These are phyloP conservation scores for Lepisosteus oculatus DNA, from an alignment of 2,113 vertebrate species.

Conservation along the genomic window DNA sequence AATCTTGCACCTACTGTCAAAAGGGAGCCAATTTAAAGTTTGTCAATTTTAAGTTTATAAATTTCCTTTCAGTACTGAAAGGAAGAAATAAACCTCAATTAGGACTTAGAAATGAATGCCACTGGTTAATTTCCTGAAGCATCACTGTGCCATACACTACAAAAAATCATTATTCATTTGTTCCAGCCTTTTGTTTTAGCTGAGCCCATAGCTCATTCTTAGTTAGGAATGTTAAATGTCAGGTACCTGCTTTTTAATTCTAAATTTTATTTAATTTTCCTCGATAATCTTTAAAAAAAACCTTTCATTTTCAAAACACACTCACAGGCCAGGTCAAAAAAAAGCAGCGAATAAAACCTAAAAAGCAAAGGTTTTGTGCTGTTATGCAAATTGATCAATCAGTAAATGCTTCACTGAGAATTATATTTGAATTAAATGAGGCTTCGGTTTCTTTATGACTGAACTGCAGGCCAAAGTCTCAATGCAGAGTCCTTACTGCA, in stretches of 20 bases:
- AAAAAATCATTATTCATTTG: constrained; percentile 19
- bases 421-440: constrained; percentile 97
- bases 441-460: constrained; percentile 74
- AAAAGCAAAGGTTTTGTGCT: constrained; percentile 75
- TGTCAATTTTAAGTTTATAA: too few relatives aligned
- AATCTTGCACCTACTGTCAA: too few relatives aligned
- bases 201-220: constrained; percentile 31
- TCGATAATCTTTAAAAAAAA: constrained; percentile 62
- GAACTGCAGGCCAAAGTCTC: constrained; percentile 77
- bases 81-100: neutral
- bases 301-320: constrained; percentile 52
- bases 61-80: too few relatives aligned
- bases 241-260: constrained; percentile 26
- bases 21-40: too few relatives aligned
- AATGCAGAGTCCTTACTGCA: constrained; percentile 75
- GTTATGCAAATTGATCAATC: constrained; percentile 97
- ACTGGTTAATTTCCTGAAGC: constrained; percentile 11
- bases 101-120: too few relatives aligned
- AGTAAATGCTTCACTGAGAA: constrained; percentile 89
- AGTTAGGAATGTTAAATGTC: constrained; percentile 43
- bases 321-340: constrained; percentile 38
- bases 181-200: constrained; percentile 22
- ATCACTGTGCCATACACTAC: constrained; percentile 39
- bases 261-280: constrained; percentile 18
- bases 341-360: constrained; percentile 61